Evolutionary conservation across 2,113 vertebrate genomes (phyloP), one percentile per base, ranked within the genome.

Genomic region (Sciurus niger): DNA sequence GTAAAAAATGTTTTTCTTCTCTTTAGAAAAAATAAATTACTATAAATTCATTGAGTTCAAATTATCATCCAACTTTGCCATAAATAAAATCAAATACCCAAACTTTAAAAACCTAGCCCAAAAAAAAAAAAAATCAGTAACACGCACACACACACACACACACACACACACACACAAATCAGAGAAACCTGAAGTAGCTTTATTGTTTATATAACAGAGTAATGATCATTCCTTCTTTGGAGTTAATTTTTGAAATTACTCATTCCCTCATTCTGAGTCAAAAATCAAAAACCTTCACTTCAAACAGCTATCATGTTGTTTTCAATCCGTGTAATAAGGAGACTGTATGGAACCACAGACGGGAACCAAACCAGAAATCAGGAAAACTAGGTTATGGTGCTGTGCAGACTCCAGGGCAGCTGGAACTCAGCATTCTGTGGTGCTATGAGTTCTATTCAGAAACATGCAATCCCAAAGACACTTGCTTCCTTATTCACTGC

Each of bases 211-310:
- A 55, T 77, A 95, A 96, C 43, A 76, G 43, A 93, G 37, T 46
- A 92, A 46, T 17, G 37, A 37, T 3, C 72, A 30, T 43, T 60
- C 65, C 51, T 92, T 87, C 84, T 89, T 72, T 82, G 55, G 67
- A 96, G 67, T 85, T 90, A 63, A 65, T 74, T 80, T 87, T 92
- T 88, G 73, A 78, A 93, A 98, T 84, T 85, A 93, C 63, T 90
- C 63, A 83, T 78, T 80, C 76, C 55, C 34, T 95, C 89, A 93
- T 63, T 94, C 80, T 96, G 72, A 96, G 65, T 90, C 82, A 88
- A 93, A 86, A 86, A 37, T 91, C 88, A 96, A 79, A 79, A 79
- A 68, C 11, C 65, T 78, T 95, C 53, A 89, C 53, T 70, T 94
- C 82, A 95, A 84, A 85, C 1, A 84, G 51, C 9, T 40, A 53